These are phyloP conservation scores for Cladorhizidae sp. DNA, from an alignment of 37 sponge, comb jelly and placozoan genomes.

Conservation along the genomic window DNA sequence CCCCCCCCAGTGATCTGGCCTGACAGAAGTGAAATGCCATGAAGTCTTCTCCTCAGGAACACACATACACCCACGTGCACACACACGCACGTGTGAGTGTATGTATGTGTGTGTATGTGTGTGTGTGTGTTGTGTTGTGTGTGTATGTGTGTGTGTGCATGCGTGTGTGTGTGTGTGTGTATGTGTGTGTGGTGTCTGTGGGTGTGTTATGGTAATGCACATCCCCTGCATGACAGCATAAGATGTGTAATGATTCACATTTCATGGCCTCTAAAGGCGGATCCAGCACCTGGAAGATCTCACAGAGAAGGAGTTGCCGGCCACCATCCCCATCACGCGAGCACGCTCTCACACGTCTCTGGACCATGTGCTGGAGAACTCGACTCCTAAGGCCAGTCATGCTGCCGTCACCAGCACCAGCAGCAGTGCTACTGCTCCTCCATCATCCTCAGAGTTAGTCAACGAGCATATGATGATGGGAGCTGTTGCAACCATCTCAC, in stretches of 20 bases:
- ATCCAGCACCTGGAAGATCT: conserved; percentile 47
- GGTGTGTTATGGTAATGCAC: not conserved
- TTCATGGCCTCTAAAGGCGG: conserved; percentile 16
- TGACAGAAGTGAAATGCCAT: no score
- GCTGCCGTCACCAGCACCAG: not conserved
- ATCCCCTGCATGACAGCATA: not conserved
- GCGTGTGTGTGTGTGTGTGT: no score
- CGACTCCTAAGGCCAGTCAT: not conserved
- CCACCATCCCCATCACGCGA: conserved; percentile 56
- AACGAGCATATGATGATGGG: not conserved
- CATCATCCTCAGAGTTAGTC: not conserved
- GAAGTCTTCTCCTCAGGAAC: no score
- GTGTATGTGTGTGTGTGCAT: no score
- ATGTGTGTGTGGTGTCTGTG: no score
- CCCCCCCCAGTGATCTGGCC: no score
- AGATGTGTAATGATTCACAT: not conserved
- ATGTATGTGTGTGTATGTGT: no score
- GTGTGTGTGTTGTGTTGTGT: no score
- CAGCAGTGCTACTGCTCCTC: not conserved
- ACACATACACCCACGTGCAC: no score
- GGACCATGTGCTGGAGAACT: not conserved
- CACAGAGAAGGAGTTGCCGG: conserved; percentile 21
- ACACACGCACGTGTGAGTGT: no score
- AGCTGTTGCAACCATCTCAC: not conserved
- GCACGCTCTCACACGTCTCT: conserved; percentile 39